Base-by-base conservation (phyloP, 2,113 vertebrate species). In the Carassius gibelio region DNA sequence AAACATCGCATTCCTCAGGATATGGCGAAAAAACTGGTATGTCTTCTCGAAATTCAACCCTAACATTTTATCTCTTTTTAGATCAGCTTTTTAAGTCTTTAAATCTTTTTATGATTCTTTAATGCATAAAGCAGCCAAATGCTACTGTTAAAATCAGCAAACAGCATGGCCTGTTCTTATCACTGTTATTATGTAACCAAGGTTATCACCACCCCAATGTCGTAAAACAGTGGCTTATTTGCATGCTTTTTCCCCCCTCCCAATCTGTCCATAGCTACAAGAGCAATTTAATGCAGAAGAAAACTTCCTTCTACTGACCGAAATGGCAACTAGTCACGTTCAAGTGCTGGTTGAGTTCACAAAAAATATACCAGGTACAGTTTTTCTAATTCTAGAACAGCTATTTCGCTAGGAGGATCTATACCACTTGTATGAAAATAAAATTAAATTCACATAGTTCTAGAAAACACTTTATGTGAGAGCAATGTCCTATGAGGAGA, bases 261-360 rank as follows among this genome's bases (percentile, higher is more conserved):
- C 83, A 75, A 88, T 88, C 89, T 90, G 38, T 86, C 42, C 82
- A 48, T 91, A 98, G 97, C 93, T 98, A 72, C 96, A 99, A 5
- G 97, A 99, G 36, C 96, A 98, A 91, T 97, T 96, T 94, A 98
- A 94, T 1, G 93, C 94, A 77, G 97, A 99, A 91, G 97, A 97
- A 91, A 99, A 99, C 92, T 98, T 99, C 92, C 95, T 98, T 11
- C 95, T 99, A 68, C 91, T 99, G 91, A 99, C 98, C 57, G 98
- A 99, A 93, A 97, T 99, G 95, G 98, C 98, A 82, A 99, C 98
- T 19, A 98, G 92, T 93, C 98, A 99, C 23, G 97, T 99, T 69
- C 97, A 99, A 87, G 95, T 99, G 82, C 95, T 99, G 61, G 98
- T 99, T 87, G 98, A 99, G 93, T 99, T 99, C 93, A 99, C 98